Evolutionary conservation across 1,140 invertebrate species (phyloP), one percentile per base, ranked within the genome.

Genomic region (Zeugodacus cucurbitae): DNA sequence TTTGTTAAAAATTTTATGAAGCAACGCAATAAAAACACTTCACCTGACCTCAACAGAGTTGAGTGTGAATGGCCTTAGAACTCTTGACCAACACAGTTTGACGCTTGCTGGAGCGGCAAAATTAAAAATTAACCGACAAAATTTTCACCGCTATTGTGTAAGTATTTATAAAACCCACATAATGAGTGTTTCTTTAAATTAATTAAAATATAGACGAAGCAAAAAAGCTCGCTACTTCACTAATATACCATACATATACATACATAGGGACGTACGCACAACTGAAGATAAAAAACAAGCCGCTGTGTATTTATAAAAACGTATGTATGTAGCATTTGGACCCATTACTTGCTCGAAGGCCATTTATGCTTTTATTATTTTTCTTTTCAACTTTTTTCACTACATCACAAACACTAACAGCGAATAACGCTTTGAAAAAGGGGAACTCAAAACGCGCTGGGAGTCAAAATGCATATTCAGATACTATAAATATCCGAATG

Each of bases 31-130:
- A 26, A 62, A 59, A 62, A 59, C 58, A 7, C 0, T 54, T 54
- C 48, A 54, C 0, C 14, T 54, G 17, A 54, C 48, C 48, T 3
- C 48, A 54, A 54, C 48, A 54, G 48, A 20, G 48, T 54, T 54
- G 74, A 44, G 22, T 48, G 74, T 29, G 44, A 82, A 48, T 82
- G 74, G 44, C 74, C 74, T 82, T 82, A 82, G 41, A 48, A 48
- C 37, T 48, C 4, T 82, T 48, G 41, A 48, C 41, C 74, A 48
- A 54, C 74, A 48, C 74, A 82, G 74, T 8, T 26, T 34, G 74
- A 48, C 5, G n/a, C n/a, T 82, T 26, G n/a, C 22, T 48, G 29
- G 7, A 26, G 74, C 41, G 74, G 74, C n/a, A 48, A 82, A 48
- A 22, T 37, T 22, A 41, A 41, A 74, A 74, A 74, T 34, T 82